Conservation (phyloP, 2,888 invertebrate genomes). For the Polydrusus tereticollis region DNA sequence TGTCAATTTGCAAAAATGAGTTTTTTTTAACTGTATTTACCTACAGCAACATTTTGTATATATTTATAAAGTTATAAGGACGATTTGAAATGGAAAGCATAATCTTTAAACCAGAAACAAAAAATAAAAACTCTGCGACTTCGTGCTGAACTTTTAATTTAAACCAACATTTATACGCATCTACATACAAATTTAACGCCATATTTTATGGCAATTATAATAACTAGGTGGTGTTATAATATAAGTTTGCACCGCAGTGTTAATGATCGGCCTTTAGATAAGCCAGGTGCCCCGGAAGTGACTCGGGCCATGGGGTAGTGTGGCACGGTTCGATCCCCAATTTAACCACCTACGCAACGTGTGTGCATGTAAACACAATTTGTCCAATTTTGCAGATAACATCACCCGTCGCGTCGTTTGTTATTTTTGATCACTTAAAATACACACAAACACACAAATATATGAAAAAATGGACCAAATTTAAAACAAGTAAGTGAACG, state of each 20-base stretch:
- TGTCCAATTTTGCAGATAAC: constrained; percentile 48
- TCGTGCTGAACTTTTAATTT: not conserved
- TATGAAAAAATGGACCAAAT: not conserved
- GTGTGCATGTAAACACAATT: constrained; percentile 50
- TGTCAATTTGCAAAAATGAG: too few species aligned
- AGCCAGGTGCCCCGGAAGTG: constrained; percentile 51
- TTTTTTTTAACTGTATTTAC: too few species aligned
- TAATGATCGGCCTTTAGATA: constrained; percentile 49
- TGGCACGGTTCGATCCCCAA: constrained; percentile 47
- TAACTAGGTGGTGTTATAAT: constrained; percentile 44
- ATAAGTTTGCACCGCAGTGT: constrained; percentile 45
- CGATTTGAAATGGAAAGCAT: too few species aligned
- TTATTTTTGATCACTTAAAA: constrained; percentile 23
- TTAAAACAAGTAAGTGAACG: not conserved
- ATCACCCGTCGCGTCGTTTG: constrained; percentile 31
- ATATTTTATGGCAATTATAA: constrained; percentile 47
- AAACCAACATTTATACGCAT: not conserved
- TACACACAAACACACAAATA: not conserved
- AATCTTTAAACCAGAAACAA: too few species aligned
- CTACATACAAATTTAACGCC: constrained; percentile 30
- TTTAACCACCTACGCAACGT: constrained; percentile 47
- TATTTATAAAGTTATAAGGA: too few species aligned
- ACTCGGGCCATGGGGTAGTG: constrained; percentile 46
- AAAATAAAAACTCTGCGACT: constrained; percentile 12
- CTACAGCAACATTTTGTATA: too few species aligned